Conservation (phyloP, 1,140 invertebrate species). For the Formica selysi region DNA sequence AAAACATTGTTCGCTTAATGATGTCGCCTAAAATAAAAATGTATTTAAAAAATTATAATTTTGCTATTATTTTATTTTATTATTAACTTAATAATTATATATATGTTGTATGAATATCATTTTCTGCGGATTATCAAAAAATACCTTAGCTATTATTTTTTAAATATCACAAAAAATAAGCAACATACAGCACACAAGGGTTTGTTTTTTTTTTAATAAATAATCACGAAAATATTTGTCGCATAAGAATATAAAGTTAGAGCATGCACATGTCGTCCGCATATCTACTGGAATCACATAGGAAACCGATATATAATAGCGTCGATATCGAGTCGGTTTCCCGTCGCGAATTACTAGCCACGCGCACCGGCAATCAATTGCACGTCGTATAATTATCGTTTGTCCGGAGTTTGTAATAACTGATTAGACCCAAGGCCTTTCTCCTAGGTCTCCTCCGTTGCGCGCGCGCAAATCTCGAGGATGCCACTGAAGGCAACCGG, state of each 20-base stretch:
- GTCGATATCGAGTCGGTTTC: conserved; percentile 9
- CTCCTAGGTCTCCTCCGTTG: neutral
- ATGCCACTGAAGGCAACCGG: neutral
- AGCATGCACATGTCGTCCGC: too few species aligned
- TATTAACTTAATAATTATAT: too few species aligned
- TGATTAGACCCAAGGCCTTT: neutral
- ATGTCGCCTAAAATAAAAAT: too few species aligned
- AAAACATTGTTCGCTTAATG: too few species aligned
- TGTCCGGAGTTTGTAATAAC: conserved; percentile 3
- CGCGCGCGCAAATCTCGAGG: conserved; percentile 16
- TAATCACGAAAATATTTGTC: too few species aligned
- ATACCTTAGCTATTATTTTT: too few species aligned
- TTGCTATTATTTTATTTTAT: too few species aligned
- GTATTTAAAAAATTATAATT: too few species aligned
- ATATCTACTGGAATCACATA: neutral
- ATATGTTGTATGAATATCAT: too few species aligned
- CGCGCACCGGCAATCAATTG: conserved; percentile 38
- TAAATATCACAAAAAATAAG: neutral
- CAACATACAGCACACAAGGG: neutral
- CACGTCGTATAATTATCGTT: conserved; percentile 28
- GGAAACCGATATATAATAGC: neutral
- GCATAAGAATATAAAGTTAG: neutral
- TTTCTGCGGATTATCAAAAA: neutral
- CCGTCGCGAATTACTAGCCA: neutral
- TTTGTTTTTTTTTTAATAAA: too few species aligned